phyloP scores from a whole-genome alignment of 2,113 vertebrate species.

The Cochlearius cochlearius region DNA sequence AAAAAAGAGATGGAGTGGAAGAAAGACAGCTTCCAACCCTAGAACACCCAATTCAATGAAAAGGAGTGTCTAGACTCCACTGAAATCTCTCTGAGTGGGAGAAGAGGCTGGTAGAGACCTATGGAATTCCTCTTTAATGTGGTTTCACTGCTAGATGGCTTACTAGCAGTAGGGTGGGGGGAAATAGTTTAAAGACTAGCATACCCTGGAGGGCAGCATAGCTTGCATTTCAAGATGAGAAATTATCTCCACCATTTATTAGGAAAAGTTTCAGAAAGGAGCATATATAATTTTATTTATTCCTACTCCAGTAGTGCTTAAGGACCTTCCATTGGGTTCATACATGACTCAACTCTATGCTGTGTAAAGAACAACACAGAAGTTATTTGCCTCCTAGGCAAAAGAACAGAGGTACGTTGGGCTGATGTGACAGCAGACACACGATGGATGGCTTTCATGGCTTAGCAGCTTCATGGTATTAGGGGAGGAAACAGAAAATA shows the following conservation, averaged over 20 bases:
- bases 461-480: neutral
- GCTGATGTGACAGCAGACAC: neutral
- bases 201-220: neutral
- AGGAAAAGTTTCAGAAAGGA: neutral
- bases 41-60: neutral
- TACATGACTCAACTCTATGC: neutral
- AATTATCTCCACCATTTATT: neutral
- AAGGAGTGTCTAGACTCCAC: neutral
- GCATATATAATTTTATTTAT: neutral
- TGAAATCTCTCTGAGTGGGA: neutral
- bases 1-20: neutral
- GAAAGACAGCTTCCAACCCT: conserved; percentile 1
- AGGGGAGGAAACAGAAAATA: neutral
- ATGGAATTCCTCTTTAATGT: conserved; percentile 9
- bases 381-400: neutral
- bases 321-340: neutral
- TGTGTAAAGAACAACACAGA: neutral
- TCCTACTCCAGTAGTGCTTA: neutral
- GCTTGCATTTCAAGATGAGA: neutral
- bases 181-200: neutral
- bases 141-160: neutral
- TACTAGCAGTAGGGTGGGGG: neutral
- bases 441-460: neutral
- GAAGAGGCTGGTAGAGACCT: neutral
- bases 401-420: neutral